A percentile compares a stretch with the other conserved stretches of the same genome.
Conservation (phyloP, 2,113 vertebrate genomes). For the Ciconia maguari region DNA sequence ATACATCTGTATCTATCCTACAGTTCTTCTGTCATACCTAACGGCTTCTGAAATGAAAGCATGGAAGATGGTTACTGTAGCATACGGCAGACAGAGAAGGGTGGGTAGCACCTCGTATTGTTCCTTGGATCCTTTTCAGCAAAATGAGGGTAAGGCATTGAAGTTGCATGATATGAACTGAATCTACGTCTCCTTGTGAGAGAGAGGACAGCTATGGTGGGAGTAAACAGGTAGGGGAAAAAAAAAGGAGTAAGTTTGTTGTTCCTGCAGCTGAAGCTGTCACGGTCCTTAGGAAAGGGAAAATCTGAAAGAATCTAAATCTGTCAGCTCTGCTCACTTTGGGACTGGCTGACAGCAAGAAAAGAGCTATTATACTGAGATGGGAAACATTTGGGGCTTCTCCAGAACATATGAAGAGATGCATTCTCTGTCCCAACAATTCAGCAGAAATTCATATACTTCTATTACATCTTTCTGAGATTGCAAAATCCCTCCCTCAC, state of each 20-base stretch:
- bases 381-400: background rate
- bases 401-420: background rate
- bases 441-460: background rate
- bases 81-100: background rate
- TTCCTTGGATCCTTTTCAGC: background rate
- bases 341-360: conserved; percentile 14
- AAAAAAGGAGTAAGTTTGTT: background rate
- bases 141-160: background rate
- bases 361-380: background rate
- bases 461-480: background rate
- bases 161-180: background rate
- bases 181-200: background rate
- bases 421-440: background rate
- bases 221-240: background rate
- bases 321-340: conserved; percentile 38
- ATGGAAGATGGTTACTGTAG: background rate
- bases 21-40: background rate
- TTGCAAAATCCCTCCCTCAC: background rate
- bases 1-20: background rate
- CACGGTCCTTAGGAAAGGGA: background rate
- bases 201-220: background rate
- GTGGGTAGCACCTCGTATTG: background rate
- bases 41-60: background rate
- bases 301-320: background rate
- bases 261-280: background rate